phyloP scores from a whole-genome alignment of 2,113 vertebrate genomes.

The Miniopterus natalensis region DNA sequence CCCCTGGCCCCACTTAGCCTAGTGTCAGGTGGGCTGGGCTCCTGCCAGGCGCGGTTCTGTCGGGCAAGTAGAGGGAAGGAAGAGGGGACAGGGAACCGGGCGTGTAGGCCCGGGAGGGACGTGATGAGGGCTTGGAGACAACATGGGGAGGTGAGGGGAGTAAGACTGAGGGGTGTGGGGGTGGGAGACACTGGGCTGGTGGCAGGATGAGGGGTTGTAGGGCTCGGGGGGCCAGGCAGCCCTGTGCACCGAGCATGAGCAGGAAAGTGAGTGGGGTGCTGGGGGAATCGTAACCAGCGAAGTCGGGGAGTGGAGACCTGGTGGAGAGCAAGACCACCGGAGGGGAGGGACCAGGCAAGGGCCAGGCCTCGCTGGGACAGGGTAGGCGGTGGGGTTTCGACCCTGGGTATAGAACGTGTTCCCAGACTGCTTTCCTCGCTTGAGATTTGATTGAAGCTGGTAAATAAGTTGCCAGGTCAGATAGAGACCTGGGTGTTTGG shows the following conservation, averaged over 20 bases:
- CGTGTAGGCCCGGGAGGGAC: accelerated
- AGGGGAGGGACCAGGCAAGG: background rate
- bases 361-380: background rate
- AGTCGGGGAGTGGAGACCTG: background rate
- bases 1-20: background rate
- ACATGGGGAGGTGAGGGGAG: background rate
- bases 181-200: background rate
- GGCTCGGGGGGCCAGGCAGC: background rate
- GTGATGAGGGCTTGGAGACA: too few relatives aligned
- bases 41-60: background rate
- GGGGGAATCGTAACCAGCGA: background rate
- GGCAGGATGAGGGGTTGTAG: background rate
- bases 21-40: background rate
- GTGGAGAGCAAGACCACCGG: background rate
- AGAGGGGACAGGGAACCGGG: background rate
- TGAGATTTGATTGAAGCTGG: background rate
- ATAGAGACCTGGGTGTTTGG: background rate
- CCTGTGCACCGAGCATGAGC: background rate
- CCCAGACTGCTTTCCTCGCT: background rate
- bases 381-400: background rate
- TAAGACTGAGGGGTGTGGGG: background rate
- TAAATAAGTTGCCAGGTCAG: background rate
- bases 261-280: background rate
- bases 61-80: too few relatives aligned
- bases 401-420: background rate